Conservation (phyloP, 2,888 invertebrate genomes). For the Epistrophe grossulariae region DNA sequence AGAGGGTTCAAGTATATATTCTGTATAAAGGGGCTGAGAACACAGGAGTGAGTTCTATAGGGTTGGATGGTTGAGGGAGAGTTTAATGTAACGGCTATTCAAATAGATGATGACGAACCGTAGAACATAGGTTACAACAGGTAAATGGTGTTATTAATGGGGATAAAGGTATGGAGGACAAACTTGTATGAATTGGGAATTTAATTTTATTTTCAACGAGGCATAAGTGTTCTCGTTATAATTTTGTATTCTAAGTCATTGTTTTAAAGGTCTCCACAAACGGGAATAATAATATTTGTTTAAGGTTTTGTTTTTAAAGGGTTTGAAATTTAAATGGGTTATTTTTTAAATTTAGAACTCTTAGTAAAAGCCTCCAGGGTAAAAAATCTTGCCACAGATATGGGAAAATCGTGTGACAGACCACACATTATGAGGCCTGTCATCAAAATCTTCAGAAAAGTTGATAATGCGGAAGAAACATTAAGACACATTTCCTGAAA, state of each 20-base stretch:
- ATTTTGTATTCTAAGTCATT: neutral
- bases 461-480: too few species aligned
- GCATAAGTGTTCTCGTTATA: constrained; percentile 26
- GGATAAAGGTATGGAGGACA: neutral
- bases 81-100: constrained; percentile 35
- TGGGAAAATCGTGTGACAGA: too few species aligned
- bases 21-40: neutral
- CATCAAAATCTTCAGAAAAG: too few species aligned
- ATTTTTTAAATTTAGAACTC: too few species aligned
- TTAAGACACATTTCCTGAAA: too few species aligned
- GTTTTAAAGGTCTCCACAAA: too few species aligned
- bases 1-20: constrained; percentile 4
- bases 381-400: too few species aligned
- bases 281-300: too few species aligned
- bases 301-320: too few species aligned
- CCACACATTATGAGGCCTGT: too few species aligned
- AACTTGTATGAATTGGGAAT: constrained; percentile 4
- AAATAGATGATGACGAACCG: constrained; percentile 57
- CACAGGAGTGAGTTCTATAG: neutral
- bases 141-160: constrained; percentile 44
- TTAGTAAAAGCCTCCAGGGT: too few species aligned
- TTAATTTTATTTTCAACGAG: constrained; percentile 33
- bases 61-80: constrained; percentile 7
- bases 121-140: constrained; percentile 38
- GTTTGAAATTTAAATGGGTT: too few species aligned